Evolutionary conservation across 2,113 vertebrate genomes (phyloP), one percentile per base, ranked within the genome.

Genomic region (Nesospiza acunhae): DNA sequence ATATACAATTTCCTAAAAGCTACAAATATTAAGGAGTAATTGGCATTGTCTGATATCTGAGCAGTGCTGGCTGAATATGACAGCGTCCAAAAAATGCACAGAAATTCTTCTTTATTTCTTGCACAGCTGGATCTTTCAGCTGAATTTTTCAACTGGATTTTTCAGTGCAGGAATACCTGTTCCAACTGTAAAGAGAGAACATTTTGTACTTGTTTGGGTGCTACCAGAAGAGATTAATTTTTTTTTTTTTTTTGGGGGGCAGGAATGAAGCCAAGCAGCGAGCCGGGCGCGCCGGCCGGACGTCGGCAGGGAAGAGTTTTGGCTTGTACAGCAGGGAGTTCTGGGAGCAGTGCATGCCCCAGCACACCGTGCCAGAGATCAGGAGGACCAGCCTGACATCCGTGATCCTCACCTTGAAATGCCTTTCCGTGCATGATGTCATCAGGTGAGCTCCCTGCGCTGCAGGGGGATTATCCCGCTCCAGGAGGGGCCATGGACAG

Each of bases 361-460:
- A 99, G 21, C 99, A 99, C 94, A 99, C 99, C 3, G 96, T 99
- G 68, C 99, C 99, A 7, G 99, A 99, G 97, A 99, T 99, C 96
- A 98, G 98, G 95, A 98, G 99, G 95, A 99, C 98, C 59, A 99
- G 99, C 69, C 98, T 99, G 94, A 99, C 99, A 1, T 98, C 99
- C 35, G 99, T 99, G 46, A 97, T 99, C 87, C 98, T 99, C 88
- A 99, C 99, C 70, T 97, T 99, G 92, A 99, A 99, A 94, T 99
- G 99, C 96, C 98, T 99, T 55, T 98, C 98, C 1, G 98, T 99
- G 80, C 99, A 99, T 35, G 99, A 99, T 96, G 99, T 99, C 80
- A 99, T 99, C 91, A 98, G 99, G 99, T 99, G 98, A 75, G 28
- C n/a, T 41, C 53, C n/a, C 19, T 11, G 47, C 23, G 1, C 22